These are phyloP conservation scores for Progne subis DNA, from an alignment of 2,113 vertebrate genomes.

Conservation along the genomic window DNA sequence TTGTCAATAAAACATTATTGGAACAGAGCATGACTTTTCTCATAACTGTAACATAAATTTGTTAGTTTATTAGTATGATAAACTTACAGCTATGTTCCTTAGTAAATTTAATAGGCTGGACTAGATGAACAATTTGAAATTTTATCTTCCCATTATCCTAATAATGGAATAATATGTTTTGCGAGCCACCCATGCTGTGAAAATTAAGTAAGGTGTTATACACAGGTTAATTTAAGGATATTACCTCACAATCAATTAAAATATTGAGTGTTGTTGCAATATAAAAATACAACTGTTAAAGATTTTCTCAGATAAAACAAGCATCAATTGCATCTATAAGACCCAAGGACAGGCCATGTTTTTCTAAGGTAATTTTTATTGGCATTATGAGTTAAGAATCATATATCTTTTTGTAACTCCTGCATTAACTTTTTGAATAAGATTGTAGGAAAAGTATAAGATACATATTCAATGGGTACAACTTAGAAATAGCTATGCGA, in stretches of 20 bases:
- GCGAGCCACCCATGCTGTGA: not conserved
- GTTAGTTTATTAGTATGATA: slow-evolving; percentile 6
- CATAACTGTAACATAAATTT: not conserved
- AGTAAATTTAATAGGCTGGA: not conserved
- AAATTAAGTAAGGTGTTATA: not conserved
- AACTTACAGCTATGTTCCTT: not conserved
- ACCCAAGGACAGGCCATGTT: not conserved
- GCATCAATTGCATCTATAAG: not conserved
- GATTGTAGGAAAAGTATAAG: not conserved
- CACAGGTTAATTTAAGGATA: not conserved
- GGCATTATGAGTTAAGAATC: not conserved
- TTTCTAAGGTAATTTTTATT: not conserved
- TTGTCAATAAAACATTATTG: not conserved
- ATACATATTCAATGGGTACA: not conserved
- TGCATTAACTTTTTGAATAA: not conserved
- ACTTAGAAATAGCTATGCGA: not conserved
- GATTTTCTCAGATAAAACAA: not conserved
- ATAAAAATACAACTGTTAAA: not conserved
- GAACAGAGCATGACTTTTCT: not conserved
- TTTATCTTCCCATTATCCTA: not conserved
- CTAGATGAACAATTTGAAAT: not conserved
- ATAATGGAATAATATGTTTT: not conserved
- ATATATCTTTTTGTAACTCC: not conserved
- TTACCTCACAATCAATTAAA: not conserved
- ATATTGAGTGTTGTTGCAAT: not conserved